Base-by-base conservation (phyloP, 2,113 vertebrate genomes). In the Ochotona curzoniae region DNA sequence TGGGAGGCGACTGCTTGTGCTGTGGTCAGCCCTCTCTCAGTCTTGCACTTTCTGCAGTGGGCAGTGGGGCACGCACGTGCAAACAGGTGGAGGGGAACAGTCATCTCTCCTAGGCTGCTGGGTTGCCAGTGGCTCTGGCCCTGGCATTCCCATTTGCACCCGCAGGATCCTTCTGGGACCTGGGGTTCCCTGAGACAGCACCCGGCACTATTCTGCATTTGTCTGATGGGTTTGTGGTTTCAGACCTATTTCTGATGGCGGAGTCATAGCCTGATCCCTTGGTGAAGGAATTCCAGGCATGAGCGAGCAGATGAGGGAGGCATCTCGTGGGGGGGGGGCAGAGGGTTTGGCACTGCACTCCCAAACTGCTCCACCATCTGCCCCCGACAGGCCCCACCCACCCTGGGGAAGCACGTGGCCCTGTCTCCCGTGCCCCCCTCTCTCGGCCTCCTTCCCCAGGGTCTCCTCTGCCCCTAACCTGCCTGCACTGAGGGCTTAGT, bases 161-260 rank as follows among this genome's bases (percentile, higher is more conserved):
- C 3, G 0, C 17, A 17, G 38, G 67, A 44, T 51, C 47, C 23
- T 76, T 26, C 61, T 5, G 35, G 66, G 71, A 93, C 75, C 64
- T 30, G 18, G 75, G 15, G 25, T 75, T 73, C 26, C 75, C 64
- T 18, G 7, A 35, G 15, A 44, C 54, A 26, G 54, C 47, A 32
- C 38, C 8, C 60, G 82, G 84, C 67, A 61, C 74, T 3, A 1
- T 78, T 84, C 35, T 61, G 66, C 32, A 26, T 85, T 51, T 90
- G 60, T 83, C 32, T 82, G 64, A 49, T 88, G 87, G 91, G 94
- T 93, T 96, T 94, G 89, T 6, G 5, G 80, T 96, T 94, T 93
- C 96, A 96, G 80, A 49, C 86, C 94, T 97, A 96, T 97, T 96
- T 96, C 96, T 96, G 95, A 96, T 95, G 2, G 11, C 44, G 81